phyloP scores from a whole-genome alignment of 2,888 invertebrate genomes.

The Patella depressa region DNA sequence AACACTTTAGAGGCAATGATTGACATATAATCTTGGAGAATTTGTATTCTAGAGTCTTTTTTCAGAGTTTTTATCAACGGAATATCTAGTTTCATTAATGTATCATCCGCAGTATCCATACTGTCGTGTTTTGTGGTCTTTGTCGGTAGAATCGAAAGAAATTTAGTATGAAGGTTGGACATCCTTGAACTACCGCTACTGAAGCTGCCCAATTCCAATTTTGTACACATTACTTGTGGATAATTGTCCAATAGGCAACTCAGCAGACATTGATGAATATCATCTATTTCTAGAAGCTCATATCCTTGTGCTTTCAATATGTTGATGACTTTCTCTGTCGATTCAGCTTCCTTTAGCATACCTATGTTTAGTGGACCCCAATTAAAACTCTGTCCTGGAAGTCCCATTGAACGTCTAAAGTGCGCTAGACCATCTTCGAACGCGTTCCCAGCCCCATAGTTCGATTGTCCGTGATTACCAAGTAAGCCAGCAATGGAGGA shows the following conservation, averaged over 20 bases:
- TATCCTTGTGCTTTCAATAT: background rate
- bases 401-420: constrained; percentile 44
- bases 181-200: constrained; percentile 14
- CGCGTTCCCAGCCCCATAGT: constrained; percentile 56
- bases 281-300: constrained; percentile 11
- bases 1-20: constrained; percentile 34
- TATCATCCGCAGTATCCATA: background rate
- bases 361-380: constrained; percentile 57
- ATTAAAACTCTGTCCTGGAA: constrained; percentile 52
- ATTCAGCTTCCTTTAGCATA: constrained; percentile 32
- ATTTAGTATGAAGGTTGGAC: too few relatives aligned
- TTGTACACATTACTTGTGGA: background rate
- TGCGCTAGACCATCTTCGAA: constrained; percentile 54
- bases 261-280: constrained; percentile 14
- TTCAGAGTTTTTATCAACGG: constrained; percentile 27
- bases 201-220: background rate
- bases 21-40: constrained; percentile 30
- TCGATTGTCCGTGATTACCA: constrained; percentile 54
- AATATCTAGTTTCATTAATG: constrained; percentile 24
- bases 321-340: background rate
- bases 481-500: constrained; percentile 56
- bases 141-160: too few relatives aligned
- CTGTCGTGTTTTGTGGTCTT: constrained; percentile 10
- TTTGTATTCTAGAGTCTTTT: constrained; percentile 27
- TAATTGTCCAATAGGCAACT: background rate